phyloP scores from a whole-genome alignment of 2,113 vertebrate genomes.

The Vombatus ursinus region DNA sequence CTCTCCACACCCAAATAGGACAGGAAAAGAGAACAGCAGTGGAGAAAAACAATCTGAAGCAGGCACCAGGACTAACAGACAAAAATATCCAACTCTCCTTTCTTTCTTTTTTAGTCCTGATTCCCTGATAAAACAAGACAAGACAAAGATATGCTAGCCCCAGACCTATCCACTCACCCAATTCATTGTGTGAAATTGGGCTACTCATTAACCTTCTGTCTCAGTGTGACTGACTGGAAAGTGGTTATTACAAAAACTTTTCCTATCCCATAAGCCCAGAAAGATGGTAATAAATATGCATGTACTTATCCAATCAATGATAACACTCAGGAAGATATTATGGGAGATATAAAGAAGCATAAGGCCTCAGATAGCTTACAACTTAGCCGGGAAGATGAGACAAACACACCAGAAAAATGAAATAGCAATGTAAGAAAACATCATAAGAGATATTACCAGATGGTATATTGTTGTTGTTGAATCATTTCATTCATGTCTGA shows the following conservation, averaged over 20 bases:
- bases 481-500: neutral
- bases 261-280: conserved; percentile 11
- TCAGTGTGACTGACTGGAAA: neutral
- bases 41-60: neutral
- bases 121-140: neutral
- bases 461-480: neutral
- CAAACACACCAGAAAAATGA: neutral
- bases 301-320: neutral
- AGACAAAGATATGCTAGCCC: neutral
- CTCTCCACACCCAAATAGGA: conserved; percentile 49
- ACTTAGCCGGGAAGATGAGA: neutral
- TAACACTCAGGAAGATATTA: neutral
- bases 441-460: neutral
- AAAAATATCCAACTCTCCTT: neutral
- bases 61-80: neutral
- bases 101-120: neutral
- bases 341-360: neutral
- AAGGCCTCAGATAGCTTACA: neutral
- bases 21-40: neutral
- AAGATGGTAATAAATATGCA: neutral
- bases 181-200: neutral
- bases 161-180: neutral
- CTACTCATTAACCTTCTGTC: neutral
- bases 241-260: neutral
- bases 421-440: neutral